phyloP scores from a whole-genome alignment of 2,888 invertebrate species.

The Argyresthia albistria region DNA sequence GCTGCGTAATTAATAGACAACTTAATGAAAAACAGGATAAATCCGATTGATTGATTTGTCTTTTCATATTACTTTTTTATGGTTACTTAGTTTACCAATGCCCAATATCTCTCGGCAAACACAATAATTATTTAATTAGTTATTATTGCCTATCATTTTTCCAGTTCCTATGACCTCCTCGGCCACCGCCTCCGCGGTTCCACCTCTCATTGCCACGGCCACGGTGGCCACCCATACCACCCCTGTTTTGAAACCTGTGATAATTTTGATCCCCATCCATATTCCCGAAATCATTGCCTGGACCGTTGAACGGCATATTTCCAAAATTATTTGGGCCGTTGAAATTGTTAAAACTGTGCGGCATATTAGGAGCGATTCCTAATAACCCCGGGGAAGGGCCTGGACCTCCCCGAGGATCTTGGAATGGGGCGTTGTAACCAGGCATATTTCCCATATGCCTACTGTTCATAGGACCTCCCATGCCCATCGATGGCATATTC shows the following conservation, averaged over 20 bases:
- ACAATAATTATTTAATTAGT: too few relatives aligned
- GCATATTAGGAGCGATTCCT: slow-evolving; percentile 70
- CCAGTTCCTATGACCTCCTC: slow-evolving; percentile 67
- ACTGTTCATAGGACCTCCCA: slow-evolving; percentile 46
- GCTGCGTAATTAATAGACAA: too few relatives aligned
- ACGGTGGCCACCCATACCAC: slow-evolving; percentile 40
- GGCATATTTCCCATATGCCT: slow-evolving; percentile 55
- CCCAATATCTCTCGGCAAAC: too few relatives aligned
- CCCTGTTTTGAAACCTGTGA: slow-evolving; percentile 53
- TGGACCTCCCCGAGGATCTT: slow-evolving; percentile 61
- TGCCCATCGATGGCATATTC: slow-evolving; percentile 54
- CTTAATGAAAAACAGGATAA: too few relatives aligned
- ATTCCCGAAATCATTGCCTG: slow-evolving; percentile 53
- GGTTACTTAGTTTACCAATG: too few relatives aligned
- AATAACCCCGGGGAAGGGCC: slow-evolving; percentile 71
- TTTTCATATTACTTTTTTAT: too few relatives aligned
- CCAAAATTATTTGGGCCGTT: slow-evolving; percentile 53
- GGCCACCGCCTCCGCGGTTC: slow-evolving; percentile 54
- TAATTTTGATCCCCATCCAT: slow-evolving; percentile 57
- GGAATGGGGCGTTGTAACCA: slow-evolving; percentile 49
- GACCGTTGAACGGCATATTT: slow-evolving; percentile 57
- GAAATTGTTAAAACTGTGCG: slow-evolving; percentile 60
- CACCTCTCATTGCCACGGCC: slow-evolving; percentile 60
- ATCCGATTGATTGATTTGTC: too few relatives aligned
- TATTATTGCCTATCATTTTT: slow-evolving; percentile 69